phyloP scores from a whole-genome alignment of 2,113 vertebrate genomes.

The Notechis scutatus region DNA sequence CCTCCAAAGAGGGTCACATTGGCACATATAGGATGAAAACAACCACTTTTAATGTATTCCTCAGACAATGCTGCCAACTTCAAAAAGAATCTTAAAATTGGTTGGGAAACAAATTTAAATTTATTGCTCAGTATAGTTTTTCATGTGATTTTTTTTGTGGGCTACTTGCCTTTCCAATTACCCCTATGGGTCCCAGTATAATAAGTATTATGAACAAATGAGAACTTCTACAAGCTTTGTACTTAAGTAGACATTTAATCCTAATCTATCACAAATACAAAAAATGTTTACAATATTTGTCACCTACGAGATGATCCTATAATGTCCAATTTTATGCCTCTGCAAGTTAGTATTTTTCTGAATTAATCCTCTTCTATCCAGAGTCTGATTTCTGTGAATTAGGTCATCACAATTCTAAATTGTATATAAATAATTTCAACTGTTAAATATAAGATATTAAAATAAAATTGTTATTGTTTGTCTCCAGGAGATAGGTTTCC shows the following conservation, averaged over 20 bases:
- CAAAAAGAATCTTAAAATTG: constrained; percentile 26
- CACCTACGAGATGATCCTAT: background rate
- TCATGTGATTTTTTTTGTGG: background rate
- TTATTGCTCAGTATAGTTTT: background rate
- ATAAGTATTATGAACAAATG: background rate
- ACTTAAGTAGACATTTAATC: background rate
- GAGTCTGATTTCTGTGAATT: background rate
- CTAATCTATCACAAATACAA: background rate
- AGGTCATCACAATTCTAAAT: background rate
- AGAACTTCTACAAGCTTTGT: background rate
- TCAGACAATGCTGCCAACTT: constrained; percentile 11
- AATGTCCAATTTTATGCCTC: background rate
- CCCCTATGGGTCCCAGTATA: background rate
- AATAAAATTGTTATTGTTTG: background rate
- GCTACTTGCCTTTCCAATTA: background rate
- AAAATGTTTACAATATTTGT: background rate
- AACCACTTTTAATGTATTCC: constrained; percentile 7
- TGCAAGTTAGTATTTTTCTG: background rate
- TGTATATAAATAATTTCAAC: background rate
- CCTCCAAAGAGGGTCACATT: background rate
- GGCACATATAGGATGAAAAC: background rate
- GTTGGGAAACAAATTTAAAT: background rate
- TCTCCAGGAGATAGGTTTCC: background rate
- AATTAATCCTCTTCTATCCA: background rate
- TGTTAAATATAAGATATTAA: background rate